Evolutionary conservation across 2,797 vertebrate genomes (phyloP), one percentile per base, ranked within the genome.

Genomic region (Argya squamiceps): DNA sequence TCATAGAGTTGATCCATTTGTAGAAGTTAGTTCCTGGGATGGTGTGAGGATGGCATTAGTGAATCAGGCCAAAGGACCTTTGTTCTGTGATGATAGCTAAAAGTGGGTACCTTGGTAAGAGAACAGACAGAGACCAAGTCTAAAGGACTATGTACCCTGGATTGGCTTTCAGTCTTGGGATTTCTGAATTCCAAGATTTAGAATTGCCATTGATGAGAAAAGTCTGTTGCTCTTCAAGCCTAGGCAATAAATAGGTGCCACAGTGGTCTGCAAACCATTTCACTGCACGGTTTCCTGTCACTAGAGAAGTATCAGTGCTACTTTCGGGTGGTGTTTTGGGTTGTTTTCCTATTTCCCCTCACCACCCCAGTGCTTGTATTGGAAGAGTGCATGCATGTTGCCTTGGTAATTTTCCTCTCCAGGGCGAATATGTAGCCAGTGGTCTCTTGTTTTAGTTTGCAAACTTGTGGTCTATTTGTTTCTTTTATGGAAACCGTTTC

Each of bases 301-400:
- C 11, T 60, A 44, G 41, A 69, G 34, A 41, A 75, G 21, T 18
- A 9, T 74, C 27, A 64, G 9, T 20, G 3, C 62, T 18, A 14
- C 14, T 55, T 85, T 74, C 13, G 26, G 15, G 30, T 14, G 24
- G 46, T 34, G 12, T 46, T 52, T 44, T 30, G 23, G 0, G 0
- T 37, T 64, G 34, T 84, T 82, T 67, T 36, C 56, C 12, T 6
- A 0, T 58, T 89, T 79, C 9, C 29, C 15, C 18, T 41, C 52
- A 21, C 9, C 22, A 27, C 14, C 1, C 14, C 16, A 3, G 12
- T 24, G 29, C 56, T 59, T 15, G 6, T 56, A 8, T 23, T 79
- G 44, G n/a, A 47, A 24, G 39, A 89, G 9, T 1, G 0, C 1
- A 1, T 9, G 27, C 29, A 5, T 1, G 0, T 63, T 74, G 9